Conservation (phyloP, 2,888 invertebrate species). For the Dione vanillae region DNA sequence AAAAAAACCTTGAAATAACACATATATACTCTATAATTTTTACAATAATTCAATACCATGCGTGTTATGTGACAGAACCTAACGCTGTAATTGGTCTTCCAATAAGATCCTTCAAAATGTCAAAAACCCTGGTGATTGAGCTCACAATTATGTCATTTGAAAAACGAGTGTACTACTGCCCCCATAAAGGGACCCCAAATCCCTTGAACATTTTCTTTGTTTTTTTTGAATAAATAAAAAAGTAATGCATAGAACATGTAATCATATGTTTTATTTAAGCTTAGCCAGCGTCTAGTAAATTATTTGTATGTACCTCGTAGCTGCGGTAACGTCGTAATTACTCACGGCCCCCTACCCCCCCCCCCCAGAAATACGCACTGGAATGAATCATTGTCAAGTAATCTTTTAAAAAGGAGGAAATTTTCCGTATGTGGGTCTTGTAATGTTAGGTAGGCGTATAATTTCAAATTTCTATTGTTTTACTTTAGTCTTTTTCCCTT, state of each 20-base stretch:
- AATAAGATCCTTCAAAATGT: no score
- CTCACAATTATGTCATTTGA: no score
- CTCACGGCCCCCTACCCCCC: conserved; percentile 46
- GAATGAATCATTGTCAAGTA: conserved; percentile 31
- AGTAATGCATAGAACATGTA: no score
- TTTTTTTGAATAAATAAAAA: no score
- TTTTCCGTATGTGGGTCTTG: neutral
- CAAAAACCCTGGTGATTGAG: no score
- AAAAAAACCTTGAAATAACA: no score
- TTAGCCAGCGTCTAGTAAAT: conserved; percentile 42
- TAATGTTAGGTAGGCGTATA: neutral
- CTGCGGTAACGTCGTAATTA: conserved; percentile 52
- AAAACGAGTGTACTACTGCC: neutral
- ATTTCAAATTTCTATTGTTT: conserved; percentile 4
- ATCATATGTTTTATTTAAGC: conserved; percentile 40
- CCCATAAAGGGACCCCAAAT: no score
- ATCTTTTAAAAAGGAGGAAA: conserved; percentile 14
- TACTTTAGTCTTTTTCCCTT: neutral
- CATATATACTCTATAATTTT: no score
- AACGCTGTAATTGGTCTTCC: no score
- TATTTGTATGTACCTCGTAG: conserved; percentile 51
- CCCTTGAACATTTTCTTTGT: no score
- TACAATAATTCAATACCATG: no score
- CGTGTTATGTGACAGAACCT: no score
- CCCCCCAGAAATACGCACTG: conserved; percentile 34